A percentile compares a stretch with the other conserved stretches of the same genome.
These are phyloP conservation scores for Pseudorectes ferrugineus DNA, from an alignment of 2,113 vertebrate species.

Conservation along the genomic window DNA sequence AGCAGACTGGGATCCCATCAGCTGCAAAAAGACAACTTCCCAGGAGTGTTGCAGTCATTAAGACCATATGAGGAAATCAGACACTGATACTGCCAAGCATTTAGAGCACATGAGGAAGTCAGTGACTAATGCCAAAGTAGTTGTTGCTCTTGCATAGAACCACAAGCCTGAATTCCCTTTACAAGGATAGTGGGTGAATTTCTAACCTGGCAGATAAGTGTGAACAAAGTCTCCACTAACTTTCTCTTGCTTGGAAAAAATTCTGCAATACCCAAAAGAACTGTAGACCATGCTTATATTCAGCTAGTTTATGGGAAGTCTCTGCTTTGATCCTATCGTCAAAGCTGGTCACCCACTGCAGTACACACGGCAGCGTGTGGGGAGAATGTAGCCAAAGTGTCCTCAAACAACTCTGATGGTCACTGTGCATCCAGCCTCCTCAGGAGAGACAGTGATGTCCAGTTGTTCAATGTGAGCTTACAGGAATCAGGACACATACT, in stretches of 20 bases:
- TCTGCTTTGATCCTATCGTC: background rate
- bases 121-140: background rate
- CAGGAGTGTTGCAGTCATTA: background rate
- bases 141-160: background rate
- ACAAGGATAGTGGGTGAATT: background rate
- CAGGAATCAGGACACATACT: background rate
- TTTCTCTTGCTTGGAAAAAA: background rate
- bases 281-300: background rate
- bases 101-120: background rate
- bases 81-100: background rate
- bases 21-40: background rate
- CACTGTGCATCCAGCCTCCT: background rate
- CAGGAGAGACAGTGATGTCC: background rate
- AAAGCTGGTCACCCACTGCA: background rate
- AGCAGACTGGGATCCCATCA: background rate
- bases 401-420: background rate
- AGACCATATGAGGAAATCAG: background rate
- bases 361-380: rapidly evolving
- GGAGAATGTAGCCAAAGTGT: background rate
- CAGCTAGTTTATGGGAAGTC: background rate
- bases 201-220: background rate
- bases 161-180: background rate
- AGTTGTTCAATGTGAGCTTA: background rate
- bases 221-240: background rate
- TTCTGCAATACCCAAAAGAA: background rate